Evolutionary conservation across 2,888 invertebrate species (phyloP), one percentile per base, ranked within the genome.

Genomic region (Halocaridina rubra): DNA sequence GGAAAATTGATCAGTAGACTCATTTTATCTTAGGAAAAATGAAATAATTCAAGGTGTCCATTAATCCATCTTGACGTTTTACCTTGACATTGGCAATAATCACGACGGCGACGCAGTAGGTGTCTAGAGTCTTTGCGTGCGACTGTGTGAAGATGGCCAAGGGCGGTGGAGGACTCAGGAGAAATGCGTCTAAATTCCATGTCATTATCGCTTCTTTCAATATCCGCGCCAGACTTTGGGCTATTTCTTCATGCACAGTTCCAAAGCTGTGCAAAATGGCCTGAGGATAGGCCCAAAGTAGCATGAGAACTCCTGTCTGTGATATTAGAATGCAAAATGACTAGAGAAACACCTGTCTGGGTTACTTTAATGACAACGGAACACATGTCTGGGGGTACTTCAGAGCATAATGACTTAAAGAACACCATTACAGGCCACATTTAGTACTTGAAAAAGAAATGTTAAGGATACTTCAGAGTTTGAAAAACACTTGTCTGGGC

Each of bases 81-180:
- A 78, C 78, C 78, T 78, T 39, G 1, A 78, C 29, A 27, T 24
- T 27, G 13, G 78, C 67, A 8, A 78, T 64, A 39, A 78, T 24
- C 3, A 78, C 67, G 4, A 69, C 24, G 7, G 39, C 78, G 67
- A 78, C 78, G 29, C 78, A 78, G 29, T 27, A n/a, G 30, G 59
- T 4, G 16, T 22, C 22, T 4, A 24, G 1, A 16, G 27, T 10
- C 16, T 61, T 16, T n/a, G 27, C 4, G 10, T 77, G 69, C 8
- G 30, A 33, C n/a, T 8, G 22, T 8, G 53, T 82, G 33, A 69
- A 27, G 22, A 77, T 22, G n/a, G 75, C n/a, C 30, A 29, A 8
- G n/a, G 46, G 22, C 7, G 81, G 74, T n/a, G 81, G 74, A 5
- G 29, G 46, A n/a, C 74, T 64, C 30, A 30, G 2, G 19, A 81